These are phyloP conservation scores for Elephantulus edwardii DNA, from an alignment of 2,113 vertebrate genomes.

Conservation along the genomic window DNA sequence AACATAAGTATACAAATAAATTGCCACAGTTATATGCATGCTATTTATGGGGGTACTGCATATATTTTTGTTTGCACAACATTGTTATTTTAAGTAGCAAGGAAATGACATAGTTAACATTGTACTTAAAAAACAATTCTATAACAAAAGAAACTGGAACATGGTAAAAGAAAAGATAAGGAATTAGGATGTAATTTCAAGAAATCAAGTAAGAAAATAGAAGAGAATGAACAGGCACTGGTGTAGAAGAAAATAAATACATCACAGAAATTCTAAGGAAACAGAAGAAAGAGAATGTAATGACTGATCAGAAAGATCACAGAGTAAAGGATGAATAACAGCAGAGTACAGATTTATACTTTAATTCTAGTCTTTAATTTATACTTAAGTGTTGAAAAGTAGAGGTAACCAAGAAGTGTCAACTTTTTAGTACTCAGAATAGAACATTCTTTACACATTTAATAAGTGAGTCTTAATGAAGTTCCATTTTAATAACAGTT, in stretches of 20 bases:
- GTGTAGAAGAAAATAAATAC: conserved; percentile 6
- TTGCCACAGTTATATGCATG: not conserved
- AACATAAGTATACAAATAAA: conserved; percentile 20
- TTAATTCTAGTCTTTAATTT: conserved; percentile 42
- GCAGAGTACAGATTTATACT: conserved; percentile 41
- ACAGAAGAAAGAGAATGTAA: conserved; percentile 19
- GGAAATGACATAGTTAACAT: conserved; percentile 42
- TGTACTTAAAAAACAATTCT: conserved; percentile 42
- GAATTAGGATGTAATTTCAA: conserved; percentile 53
- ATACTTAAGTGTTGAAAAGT: conserved; percentile 51
- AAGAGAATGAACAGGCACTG: not conserved
- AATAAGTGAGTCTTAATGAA: conserved; percentile 57
- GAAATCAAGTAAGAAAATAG: conserved; percentile 48
- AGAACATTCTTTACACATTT: conserved; percentile 51
- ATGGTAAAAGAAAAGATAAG: conserved; percentile 42
- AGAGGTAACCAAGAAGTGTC: conserved; percentile 33
- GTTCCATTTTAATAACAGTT: conserved; percentile 49
- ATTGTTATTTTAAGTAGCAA: not conserved
- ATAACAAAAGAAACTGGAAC: conserved; percentile 51
- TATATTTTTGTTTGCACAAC: conserved; percentile 17
- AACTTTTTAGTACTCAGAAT: conserved; percentile 45
- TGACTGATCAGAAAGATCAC: not conserved
- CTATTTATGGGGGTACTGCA: conserved; percentile 26
- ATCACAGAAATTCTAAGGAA: conserved; percentile 42
- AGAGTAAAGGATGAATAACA: not conserved